Conservation (phyloP, 2,888 invertebrate species). For the Synanthedon myopaeformis region DNA sequence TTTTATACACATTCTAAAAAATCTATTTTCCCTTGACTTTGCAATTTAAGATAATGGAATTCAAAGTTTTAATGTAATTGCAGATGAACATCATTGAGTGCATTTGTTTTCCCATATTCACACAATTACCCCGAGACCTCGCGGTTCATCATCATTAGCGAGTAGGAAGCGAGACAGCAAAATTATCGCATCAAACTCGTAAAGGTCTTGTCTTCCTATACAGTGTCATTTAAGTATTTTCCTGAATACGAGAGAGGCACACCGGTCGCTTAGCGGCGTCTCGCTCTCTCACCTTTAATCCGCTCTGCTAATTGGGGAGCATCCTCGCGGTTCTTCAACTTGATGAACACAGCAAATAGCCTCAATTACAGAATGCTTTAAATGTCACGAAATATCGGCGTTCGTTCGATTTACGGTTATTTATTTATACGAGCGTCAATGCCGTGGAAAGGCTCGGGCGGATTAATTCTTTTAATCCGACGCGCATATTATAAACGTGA, state of each 20-base stretch:
- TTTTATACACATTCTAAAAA: too few species aligned
- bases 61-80: neutral
- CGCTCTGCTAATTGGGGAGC: slow-evolving; percentile 6
- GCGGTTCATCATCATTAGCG: slow-evolving; percentile 19
- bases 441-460: neutral
- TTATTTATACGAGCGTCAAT: slow-evolving; percentile 1
- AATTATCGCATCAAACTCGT: neutral
- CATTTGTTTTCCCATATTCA: neutral
- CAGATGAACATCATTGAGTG: neutral
- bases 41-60: neutral
- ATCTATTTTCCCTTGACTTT: slow-evolving; percentile 11
- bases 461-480: neutral
- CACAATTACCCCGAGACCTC: neutral
- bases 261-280: neutral
- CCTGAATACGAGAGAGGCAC: neutral
- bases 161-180: slow-evolving; percentile 17
- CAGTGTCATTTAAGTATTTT: slow-evolving; percentile 1
- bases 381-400: slow-evolving; percentile 19
- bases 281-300: neutral
- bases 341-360: slow-evolving; percentile 11
- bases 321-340: slow-evolving; percentile 5
- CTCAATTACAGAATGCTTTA: slow-evolving; percentile 19
- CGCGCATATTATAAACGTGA: neutral
- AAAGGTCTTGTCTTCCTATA: slow-evolving; percentile 8
- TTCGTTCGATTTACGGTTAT: neutral